Evolutionary conservation across 2,797 vertebrate species (phyloP).

Genomic region (Poecilia picta): DNA sequence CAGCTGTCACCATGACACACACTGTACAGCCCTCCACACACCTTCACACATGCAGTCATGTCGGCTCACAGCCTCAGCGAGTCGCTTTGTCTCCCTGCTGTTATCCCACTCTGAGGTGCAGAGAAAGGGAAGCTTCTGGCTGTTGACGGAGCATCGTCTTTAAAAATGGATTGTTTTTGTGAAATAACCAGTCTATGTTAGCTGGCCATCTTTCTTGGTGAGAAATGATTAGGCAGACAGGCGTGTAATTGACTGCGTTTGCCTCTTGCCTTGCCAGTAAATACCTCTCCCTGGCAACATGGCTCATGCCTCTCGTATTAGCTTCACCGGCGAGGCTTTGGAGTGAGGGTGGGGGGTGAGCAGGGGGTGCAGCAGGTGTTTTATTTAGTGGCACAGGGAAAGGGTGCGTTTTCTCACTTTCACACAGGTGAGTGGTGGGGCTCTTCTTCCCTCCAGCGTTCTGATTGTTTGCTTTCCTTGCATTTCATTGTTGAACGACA

Average conservation of each 20-base stretch:
- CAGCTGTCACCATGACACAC: slow-evolving; percentile 13
- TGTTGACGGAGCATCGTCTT: slow-evolving; percentile 65
- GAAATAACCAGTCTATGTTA: slow-evolving; percentile 79
- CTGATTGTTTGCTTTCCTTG: slow-evolving; percentile 49
- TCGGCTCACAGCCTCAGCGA: slow-evolving; percentile 34
- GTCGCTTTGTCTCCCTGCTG: slow-evolving; percentile 54
- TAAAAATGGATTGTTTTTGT: slow-evolving; percentile 75
- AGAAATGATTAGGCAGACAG: slow-evolving; percentile 79
- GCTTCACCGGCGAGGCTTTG: slow-evolving; percentile 67
- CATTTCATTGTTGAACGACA: slow-evolving; percentile 43
- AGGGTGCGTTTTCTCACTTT: slow-evolving; percentile 28
- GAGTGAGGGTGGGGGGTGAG: neutral
- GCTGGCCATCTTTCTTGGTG: slow-evolving; percentile 72
- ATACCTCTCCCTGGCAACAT: slow-evolving; percentile 70
- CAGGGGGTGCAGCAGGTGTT: slow-evolving; percentile 27
- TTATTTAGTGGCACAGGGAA: slow-evolving; percentile 22
- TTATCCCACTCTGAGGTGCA: slow-evolving; percentile 54
- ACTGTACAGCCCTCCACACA: slow-evolving; percentile 23
- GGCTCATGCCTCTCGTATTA: slow-evolving; percentile 62
- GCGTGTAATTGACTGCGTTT: slow-evolving; percentile 81
- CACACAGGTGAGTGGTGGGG: slow-evolving; percentile 4
- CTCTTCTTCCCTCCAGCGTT: slow-evolving; percentile 15
- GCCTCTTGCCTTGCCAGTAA: slow-evolving; percentile 80
- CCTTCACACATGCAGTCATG: slow-evolving; percentile 18
- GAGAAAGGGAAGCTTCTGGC: slow-evolving; percentile 53